Percentiles rank a stretch among this genome's conserved stretches.
Conservation (phyloP, 2,113 vertebrate species). For the Pseudolaguvia tuberculata region DNA sequence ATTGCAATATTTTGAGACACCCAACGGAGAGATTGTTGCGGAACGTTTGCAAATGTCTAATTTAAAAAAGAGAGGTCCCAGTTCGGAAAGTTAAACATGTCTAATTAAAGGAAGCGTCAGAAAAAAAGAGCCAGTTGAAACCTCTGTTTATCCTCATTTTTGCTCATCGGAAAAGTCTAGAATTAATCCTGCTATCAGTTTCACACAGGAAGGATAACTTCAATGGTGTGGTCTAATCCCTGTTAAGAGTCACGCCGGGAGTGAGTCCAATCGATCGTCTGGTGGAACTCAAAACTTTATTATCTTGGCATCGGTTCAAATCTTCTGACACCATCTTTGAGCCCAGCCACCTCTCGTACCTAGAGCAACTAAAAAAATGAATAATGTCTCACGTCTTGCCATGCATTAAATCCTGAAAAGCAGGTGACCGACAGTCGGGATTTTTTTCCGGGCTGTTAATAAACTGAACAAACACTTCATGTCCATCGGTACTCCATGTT, state of each 20-base stretch:
- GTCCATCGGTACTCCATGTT: conserved; percentile 16
- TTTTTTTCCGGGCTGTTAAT: neutral
- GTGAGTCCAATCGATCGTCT: conserved; percentile 49
- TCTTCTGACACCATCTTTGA: conserved; percentile 31
- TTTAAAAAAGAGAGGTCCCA: conserved; percentile 40
- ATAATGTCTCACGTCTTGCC: neutral
- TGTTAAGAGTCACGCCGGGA: conserved; percentile 49
- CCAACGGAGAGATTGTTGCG: conserved; percentile 57
- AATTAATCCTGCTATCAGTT: conserved; percentile 63
- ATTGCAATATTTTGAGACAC: conserved; percentile 57
- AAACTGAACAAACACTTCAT: neutral
- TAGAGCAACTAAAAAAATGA: neutral
- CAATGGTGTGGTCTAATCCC: conserved; percentile 51
- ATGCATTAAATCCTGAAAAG: neutral
- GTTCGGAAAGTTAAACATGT: conserved; percentile 36
- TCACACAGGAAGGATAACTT: conserved; percentile 56
- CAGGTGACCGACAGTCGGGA: neutral
- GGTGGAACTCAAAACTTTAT: conserved; percentile 49
- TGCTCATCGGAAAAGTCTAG: conserved; percentile 37
- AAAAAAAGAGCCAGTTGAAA: conserved; percentile 13
- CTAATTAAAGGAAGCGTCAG: conserved; percentile 30
- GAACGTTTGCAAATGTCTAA: conserved; percentile 63
- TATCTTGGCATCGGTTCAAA: conserved; percentile 45
- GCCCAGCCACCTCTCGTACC: neutral
- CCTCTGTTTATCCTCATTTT: conserved; percentile 38